Evolutionary conservation across 1,140 invertebrate species (phyloP), one percentile per base, ranked within the genome.

Genomic region (Diploscapter pachys): DNA sequence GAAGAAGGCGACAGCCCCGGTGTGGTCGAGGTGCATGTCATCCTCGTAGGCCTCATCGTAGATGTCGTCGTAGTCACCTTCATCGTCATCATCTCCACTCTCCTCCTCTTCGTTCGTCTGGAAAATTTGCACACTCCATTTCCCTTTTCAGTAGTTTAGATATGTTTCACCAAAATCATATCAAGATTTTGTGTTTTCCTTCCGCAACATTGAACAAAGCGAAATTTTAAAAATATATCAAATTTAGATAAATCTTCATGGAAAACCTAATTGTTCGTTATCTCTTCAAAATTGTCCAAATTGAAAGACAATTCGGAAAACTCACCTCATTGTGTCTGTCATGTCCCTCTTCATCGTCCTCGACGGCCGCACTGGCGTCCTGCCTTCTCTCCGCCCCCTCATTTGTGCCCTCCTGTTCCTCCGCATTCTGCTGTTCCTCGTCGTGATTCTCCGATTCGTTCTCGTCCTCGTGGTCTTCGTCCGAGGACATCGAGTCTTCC

Each of bases 361-460:
- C 57, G 9, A 11, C 57, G 31, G 9, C 57, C 9, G 57, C 66
- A 49, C 64, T 49, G 9, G 11, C 11, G 11, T 9, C 64, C 11
- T 65, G 1, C 11, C 9, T 49, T 49, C 11, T 9, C 9, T 65
- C 64, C 49, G 11, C 11, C 49, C 64, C 64, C 11, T 65, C 49
- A 65, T 48, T 49, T 11, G 49, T 59, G 57, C 75, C 74, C 54
- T 82, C 81, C 64, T 73, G 57, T 56, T 73, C 75, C 55, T 63
- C 78, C 53, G 50, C 78, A 5, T 79, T 78, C 3, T 75, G 56
- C 11, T 77, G 75, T n/a, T 78, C 78, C 31, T 80, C 77, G 5
- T 57, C 67, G 9, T 56, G 31, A 8, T 73, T 52, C 51, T 74
- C 57, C 11, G 48, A 50, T 4, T 67, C 65, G 9, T 48, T 51